phyloP scores from a whole-genome alignment of 2,888 invertebrate species.

The Malthinus flaveolus region DNA sequence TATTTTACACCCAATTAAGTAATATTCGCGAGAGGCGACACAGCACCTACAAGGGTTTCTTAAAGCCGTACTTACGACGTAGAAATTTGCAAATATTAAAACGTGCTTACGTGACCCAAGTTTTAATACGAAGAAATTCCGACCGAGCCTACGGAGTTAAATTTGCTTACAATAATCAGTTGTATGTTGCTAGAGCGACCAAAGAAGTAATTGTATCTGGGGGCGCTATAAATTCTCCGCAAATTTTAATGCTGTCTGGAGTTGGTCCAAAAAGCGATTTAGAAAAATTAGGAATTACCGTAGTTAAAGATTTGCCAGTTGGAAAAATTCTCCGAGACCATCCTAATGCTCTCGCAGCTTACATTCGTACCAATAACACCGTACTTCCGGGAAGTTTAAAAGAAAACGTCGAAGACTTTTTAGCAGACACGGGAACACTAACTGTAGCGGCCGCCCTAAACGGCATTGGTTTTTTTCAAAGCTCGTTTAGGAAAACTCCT shows the following conservation, averaged over 20 bases:
- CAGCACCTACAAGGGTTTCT: slow-evolving; percentile 67
- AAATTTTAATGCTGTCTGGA: slow-evolving; percentile 67
- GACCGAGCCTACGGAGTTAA: slow-evolving; percentile 60
- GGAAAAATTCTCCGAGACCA: slow-evolving; percentile 78
- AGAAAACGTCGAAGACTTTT: slow-evolving; percentile 34
- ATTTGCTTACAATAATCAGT: slow-evolving; percentile 56
- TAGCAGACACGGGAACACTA: slow-evolving; percentile 33
- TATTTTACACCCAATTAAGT: slow-evolving; percentile 65
- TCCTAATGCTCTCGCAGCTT: slow-evolving; percentile 61
- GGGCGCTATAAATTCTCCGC: slow-evolving; percentile 64
- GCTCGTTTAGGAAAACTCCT: slow-evolving; percentile 29
- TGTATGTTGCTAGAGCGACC: slow-evolving; percentile 55
- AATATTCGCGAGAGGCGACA: slow-evolving; percentile 62
- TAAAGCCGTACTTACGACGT: slow-evolving; percentile 64
- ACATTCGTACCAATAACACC: slow-evolving; percentile 62
- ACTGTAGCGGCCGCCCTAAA: slow-evolving; percentile 36
- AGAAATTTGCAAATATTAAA: slow-evolving; percentile 58
- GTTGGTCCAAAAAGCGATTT: slow-evolving; percentile 65
- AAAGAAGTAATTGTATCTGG: slow-evolving; percentile 67
- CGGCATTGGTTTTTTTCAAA: slow-evolving; percentile 32
- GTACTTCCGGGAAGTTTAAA: slow-evolving; percentile 47
- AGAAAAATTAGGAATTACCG: slow-evolving; percentile 56
- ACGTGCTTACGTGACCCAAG: slow-evolving; percentile 59
- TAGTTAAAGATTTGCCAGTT: slow-evolving; percentile 67
- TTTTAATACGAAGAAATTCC: slow-evolving; percentile 61